Percentiles rank a stretch among this genome's conserved stretches.
phyloP scores from a whole-genome alignment of 2,797 vertebrate species.

The Heliangelus exortis region DNA sequence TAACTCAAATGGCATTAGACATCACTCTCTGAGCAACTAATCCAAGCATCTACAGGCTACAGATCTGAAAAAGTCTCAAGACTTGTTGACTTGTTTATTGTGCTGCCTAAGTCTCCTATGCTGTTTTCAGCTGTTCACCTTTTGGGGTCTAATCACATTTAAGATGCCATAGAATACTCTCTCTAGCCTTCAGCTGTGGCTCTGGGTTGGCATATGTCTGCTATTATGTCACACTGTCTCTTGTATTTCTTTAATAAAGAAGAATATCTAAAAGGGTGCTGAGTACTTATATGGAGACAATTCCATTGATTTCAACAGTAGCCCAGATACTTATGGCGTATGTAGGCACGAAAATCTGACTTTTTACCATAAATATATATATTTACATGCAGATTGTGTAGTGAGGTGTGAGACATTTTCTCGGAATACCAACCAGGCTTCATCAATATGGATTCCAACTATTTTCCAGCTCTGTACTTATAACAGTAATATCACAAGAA shows the following conservation, averaged over 20 bases:
- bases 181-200: not conserved
- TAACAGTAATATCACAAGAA: not conserved
- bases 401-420: not conserved
- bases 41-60: not conserved
- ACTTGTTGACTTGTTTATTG: not conserved
- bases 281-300: not conserved
- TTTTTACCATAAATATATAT: too few relatives aligned
- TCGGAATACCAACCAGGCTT: not conserved
- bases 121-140: not conserved
- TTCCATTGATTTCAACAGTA: not conserved
- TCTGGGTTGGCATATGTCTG: not conserved
- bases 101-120: not conserved
- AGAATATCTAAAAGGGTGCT: not conserved
- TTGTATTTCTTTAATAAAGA: not conserved
- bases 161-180: not conserved
- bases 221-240: not conserved
- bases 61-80: not conserved
- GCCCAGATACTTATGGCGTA: not conserved
- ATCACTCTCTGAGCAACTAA: not conserved
- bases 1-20: not conserved
- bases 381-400: accelerated
- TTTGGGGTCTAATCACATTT: not conserved
- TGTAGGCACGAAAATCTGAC: not conserved
- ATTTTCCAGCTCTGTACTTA: not conserved
- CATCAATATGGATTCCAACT: not conserved